Base-by-base conservation (phyloP, 2,797 vertebrate species). In the Crocidura indochinensis region DNA sequence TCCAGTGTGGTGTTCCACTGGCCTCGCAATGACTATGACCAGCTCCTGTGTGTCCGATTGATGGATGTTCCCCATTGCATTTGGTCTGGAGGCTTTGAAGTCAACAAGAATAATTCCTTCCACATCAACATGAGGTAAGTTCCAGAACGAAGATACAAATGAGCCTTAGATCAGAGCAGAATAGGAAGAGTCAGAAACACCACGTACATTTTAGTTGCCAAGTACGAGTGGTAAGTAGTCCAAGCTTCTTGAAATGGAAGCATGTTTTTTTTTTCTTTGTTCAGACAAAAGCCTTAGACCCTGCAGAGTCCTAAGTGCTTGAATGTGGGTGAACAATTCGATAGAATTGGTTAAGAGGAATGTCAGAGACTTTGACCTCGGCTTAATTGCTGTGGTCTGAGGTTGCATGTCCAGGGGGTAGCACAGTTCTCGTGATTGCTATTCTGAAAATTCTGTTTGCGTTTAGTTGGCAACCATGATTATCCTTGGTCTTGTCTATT, bases 1-100 rank as follows among this genome's bases (percentile, higher is more conserved):
- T 99, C 99, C 96, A 99, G 99, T 1, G 99, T 99, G 0, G 99
- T 99, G 38, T 99, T 99, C 97, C 99, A 99, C 96, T 99, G 99
- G 99, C 99, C 99, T 1, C 98, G 99, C 27, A 99, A 99, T 0
- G 99, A 99, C 97, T 99, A 99, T 0, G 99, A 99, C 95, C 99
- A 99, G 88, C 97, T 99, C 0, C 92, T 99, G 2, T 99, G 99
- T 71, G 99, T 99, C 93, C 98, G 99, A 24, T 95, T 99, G 64
- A 99, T 99, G 99, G 99, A 99, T 88, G 97, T 98, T 6, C 97
- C 98, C 1, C 98, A 99, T 94, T 99, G 99, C 96, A 98, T 98
- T 91, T 99, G 99, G 99, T 99, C 99, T 0, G 99, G 99, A 56
- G 99, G 99, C 94, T 99, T 99, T 46, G 99, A 99, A 96, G 99